Evolutionary conservation across 30 jellyfish, hydroid and myxozoan genomes (phyloP).

Genomic region (Aurelia sp.): DNA sequence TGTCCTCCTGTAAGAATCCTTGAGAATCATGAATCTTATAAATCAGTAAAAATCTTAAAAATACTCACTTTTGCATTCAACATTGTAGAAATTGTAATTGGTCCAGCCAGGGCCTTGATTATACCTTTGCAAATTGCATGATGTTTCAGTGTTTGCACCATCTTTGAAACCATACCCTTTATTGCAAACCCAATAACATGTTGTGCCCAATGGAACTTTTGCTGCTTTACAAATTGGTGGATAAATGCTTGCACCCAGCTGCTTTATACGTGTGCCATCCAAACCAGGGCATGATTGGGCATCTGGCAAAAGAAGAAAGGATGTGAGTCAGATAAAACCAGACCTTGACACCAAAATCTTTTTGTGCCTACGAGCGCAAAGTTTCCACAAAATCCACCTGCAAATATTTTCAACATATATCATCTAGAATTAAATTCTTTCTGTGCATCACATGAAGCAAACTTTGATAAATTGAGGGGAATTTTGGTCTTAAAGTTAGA

Average conservation of each 20-base stretch:
- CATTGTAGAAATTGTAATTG: constrained; percentile 3
- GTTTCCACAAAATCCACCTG: too few species aligned
- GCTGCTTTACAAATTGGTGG: constrained; percentile 16
- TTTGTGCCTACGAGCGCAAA: too few species aligned
- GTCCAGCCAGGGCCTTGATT: constrained; percentile 14
- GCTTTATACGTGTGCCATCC: not conserved
- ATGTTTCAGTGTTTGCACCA: constrained; percentile 2
- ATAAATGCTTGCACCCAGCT: constrained; percentile 1
- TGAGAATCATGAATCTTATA: too few species aligned
- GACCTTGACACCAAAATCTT: too few species aligned
- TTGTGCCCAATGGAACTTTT: constrained; percentile 28
- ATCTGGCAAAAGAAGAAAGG: not conserved
- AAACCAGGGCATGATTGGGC: constrained; percentile 39
- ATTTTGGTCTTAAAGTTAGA: too few species aligned
- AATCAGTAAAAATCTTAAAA: not conserved
- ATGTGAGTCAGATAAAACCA: too few species aligned
- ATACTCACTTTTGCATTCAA: constrained; percentile 21
- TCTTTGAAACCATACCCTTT: constrained; percentile 51
- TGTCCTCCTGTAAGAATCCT: too few species aligned
- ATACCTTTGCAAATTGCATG: not conserved
- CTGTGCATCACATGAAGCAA: too few species aligned
- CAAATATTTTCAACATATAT: too few species aligned
- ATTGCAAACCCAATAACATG: constrained; percentile 31
- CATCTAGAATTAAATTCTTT: too few species aligned
- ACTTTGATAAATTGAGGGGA: too few species aligned